Evolutionary conservation across 2,797 vertebrate genomes (phyloP).

Genomic region (Mus caroli): DNA sequence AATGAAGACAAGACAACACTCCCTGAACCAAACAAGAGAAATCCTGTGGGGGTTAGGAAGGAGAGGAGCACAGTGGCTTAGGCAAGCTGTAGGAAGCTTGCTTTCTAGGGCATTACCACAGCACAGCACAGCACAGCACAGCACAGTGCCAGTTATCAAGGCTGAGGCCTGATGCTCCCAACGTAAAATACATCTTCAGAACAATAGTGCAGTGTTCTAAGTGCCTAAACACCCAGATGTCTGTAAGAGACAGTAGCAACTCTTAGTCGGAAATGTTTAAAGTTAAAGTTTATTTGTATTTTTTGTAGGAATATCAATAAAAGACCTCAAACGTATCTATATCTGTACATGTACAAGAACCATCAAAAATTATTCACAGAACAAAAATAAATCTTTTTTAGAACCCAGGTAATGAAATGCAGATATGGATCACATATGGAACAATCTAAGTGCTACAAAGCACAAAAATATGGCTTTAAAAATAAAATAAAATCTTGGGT

Average conservation of each 20-base stretch:
- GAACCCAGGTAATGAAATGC: conserved; percentile 91
- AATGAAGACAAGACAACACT: neutral
- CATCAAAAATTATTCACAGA: conserved; percentile 92
- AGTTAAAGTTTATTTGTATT: conserved; percentile 92
- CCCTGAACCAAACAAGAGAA: neutral
- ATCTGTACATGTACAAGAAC: conserved; percentile 92
- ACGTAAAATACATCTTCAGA: conserved; percentile 47
- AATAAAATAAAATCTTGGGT: conserved; percentile 87
- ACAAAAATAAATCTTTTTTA: conserved; percentile 93
- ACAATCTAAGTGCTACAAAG: conserved; percentile 88
- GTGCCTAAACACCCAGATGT: neutral
- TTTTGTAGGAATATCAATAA: conserved; percentile 92
- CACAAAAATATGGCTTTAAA: conserved; percentile 90
- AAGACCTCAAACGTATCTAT: conserved; percentile 91
- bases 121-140: neutral
- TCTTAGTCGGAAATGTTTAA: conserved; percentile 87
- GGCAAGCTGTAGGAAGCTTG: neutral
- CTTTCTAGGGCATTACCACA: neutral
- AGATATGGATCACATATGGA: conserved; percentile 88
- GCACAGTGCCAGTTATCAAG: neutral
- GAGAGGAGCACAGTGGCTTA: neutral
- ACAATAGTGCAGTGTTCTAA: neutral
- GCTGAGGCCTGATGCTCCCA: neutral
- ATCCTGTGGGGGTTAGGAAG: neutral
- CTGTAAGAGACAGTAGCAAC: neutral